These are phyloP conservation scores for Tolmerus cingulatus DNA, from an alignment of 2,888 invertebrate species.

Conservation along the genomic window DNA sequence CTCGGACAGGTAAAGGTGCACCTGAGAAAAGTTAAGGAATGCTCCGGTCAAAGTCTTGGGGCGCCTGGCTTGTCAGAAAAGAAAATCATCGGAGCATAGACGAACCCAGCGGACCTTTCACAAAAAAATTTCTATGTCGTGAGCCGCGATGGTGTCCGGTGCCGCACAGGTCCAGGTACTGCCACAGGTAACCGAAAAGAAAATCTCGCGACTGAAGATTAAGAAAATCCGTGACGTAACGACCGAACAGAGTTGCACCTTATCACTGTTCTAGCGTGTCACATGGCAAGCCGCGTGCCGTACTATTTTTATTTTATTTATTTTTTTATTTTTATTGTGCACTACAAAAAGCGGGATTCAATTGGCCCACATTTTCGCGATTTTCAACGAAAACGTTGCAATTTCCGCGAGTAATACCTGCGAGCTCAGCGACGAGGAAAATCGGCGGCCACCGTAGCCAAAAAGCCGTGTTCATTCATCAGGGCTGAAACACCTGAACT, in stretches of 20 bases:
- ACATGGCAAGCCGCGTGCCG: background rate
- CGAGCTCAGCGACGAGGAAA: background rate
- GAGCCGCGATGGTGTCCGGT: background rate
- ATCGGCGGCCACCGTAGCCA: background rate
- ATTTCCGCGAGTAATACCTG: background rate
- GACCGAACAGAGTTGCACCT: background rate
- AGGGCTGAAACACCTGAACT: conserved; percentile 35
- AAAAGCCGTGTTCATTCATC: conserved; percentile 29
- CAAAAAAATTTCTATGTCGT: background rate
- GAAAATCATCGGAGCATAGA: conserved; percentile 21
- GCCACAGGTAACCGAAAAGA: background rate
- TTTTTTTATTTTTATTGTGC: background rate
- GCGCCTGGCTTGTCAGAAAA: background rate
- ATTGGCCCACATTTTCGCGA: conserved; percentile 6
- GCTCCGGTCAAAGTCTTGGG: background rate
- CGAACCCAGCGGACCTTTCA: conserved; percentile 7
- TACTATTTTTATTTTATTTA: background rate
- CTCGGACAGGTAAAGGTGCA: background rate
- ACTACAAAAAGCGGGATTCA: background rate
- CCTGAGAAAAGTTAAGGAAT: background rate
- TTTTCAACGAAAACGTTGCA: conserved; percentile 3
- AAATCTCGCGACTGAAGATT: background rate
- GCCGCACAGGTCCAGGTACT: background rate
- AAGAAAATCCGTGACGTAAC: conserved; percentile 29
- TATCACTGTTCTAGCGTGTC: background rate